phyloP scores from a whole-genome alignment of 2,888 invertebrate species.

The Subacronicta megacephala region DNA sequence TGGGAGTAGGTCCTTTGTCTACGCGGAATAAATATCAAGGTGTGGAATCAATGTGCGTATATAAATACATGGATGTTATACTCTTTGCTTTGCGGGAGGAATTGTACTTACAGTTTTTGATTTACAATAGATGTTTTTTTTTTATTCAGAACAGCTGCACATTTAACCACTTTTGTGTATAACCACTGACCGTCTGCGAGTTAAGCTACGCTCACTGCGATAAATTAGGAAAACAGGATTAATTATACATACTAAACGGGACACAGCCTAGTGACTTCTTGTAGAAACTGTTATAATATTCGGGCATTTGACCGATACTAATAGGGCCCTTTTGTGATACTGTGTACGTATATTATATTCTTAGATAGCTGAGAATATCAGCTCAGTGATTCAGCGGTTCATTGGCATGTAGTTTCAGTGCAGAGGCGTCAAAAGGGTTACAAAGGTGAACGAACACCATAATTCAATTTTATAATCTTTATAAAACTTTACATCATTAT shows the following conservation, averaged over 20 bases:
- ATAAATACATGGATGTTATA: slow-evolving; percentile 4
- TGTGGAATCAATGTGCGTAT: slow-evolving; percentile 22
- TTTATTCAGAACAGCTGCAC: too few species aligned
- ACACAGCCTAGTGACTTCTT: too few species aligned
- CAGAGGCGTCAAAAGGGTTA: slow-evolving; percentile 1
- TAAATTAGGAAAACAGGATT: too few species aligned
- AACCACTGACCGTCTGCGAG: too few species aligned
- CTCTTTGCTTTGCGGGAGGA: not conserved
- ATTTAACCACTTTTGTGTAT: too few species aligned
- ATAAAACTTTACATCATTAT: not conserved
- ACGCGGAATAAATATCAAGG: slow-evolving; percentile 43
- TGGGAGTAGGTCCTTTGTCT: slow-evolving; percentile 57
- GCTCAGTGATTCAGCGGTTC: slow-evolving; percentile 23
- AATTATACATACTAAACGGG: too few species aligned
- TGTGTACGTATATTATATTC: slow-evolving; percentile 3
- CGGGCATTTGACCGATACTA: not conserved
- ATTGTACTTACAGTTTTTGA: too few species aligned
- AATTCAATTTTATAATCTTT: not conserved
- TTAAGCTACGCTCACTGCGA: too few species aligned
- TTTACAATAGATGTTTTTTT: too few species aligned
- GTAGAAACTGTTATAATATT: not conserved
- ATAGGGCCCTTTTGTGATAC: too few species aligned
- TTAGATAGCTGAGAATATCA: slow-evolving; percentile 5
- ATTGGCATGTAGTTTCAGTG: not conserved
- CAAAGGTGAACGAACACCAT: not conserved